Evolutionary conservation across 2,797 vertebrate species (phyloP).

Genomic region (Sardinella longiceps): DNA sequence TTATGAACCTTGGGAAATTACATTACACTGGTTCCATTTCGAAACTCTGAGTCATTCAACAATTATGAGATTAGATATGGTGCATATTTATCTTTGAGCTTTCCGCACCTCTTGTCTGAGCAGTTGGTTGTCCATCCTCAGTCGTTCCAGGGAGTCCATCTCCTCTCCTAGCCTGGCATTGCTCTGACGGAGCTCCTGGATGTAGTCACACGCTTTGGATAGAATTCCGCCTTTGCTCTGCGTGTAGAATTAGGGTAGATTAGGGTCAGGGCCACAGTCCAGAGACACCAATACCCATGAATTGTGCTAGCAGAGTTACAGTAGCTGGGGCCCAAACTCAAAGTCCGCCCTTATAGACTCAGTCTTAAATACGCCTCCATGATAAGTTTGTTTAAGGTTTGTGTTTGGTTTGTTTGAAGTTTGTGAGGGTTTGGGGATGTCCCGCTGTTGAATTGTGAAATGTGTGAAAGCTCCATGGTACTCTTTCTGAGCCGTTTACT

Average conservation of each 20-base stretch:
- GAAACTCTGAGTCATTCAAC: neutral
- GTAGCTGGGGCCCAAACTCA: neutral
- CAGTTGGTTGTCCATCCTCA: conserved; percentile 89
- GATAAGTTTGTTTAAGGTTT: too few relatives aligned
- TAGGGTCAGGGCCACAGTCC: neutral
- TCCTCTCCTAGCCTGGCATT: conserved; percentile 87
- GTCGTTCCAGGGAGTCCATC: conserved; percentile 81
- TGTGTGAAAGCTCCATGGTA: too few relatives aligned
- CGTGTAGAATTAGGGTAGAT: conserved; percentile 17
- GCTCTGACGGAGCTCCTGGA: conserved; percentile 91
- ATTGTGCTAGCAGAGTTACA: neutral
- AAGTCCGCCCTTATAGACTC: too few relatives aligned
- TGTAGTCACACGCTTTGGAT: conserved; percentile 95
- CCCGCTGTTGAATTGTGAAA: too few relatives aligned
- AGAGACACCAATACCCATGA: neutral
- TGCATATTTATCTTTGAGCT: neutral
- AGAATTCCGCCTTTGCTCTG: conserved; percentile 95
- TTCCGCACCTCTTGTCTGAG: conserved; percentile 84
- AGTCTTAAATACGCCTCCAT: too few relatives aligned
- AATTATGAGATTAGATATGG: neutral
- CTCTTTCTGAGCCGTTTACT: too few relatives aligned
- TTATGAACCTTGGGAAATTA: too few relatives aligned
- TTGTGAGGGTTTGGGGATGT: too few relatives aligned
- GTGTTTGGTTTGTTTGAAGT: too few relatives aligned
- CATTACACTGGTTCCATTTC: neutral